phyloP scores from a whole-genome alignment of 64 coral and sea anemone genomes.

The Stichodactyla mertensii region DNA sequence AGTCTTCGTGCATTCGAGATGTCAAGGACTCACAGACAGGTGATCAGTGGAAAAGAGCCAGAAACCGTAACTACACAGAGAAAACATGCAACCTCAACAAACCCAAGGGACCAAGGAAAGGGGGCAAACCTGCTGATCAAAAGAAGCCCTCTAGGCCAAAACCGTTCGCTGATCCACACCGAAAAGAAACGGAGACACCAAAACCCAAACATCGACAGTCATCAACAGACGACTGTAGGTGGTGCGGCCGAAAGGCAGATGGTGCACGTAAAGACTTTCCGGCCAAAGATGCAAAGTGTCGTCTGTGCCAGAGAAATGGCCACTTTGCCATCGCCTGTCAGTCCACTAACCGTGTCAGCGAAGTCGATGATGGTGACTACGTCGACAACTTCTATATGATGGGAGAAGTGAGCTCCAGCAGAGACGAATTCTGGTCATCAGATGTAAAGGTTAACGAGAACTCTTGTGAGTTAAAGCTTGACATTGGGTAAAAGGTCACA shows the following conservation, averaged over 20 bases:
- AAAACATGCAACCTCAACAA: background rate
- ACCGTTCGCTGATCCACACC: no score
- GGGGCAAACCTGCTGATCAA: background rate
- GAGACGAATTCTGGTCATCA: constrained; percentile 29
- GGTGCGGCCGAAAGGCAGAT: constrained; percentile 17
- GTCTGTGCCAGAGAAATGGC: no score
- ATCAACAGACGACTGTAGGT: background rate
- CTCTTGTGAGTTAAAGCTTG: no score
- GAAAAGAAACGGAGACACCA: no score
- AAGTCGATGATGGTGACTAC: no score
- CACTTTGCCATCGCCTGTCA: no score
- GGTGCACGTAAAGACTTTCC: constrained; percentile 25
- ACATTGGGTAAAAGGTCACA: no score
- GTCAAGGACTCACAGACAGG: constrained; percentile 34
- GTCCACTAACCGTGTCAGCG: no score
- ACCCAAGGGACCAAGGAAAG: background rate
- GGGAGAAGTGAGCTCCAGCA: no score
- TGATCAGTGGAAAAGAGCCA: constrained; percentile 27
- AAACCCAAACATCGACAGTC: constrained; percentile 27
- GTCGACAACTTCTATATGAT: no score
- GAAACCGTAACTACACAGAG: background rate
- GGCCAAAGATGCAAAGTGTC: no score
- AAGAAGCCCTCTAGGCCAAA: background rate
- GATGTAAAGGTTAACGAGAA: background rate
- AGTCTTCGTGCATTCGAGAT: background rate